Conservation (phyloP, 2,797 vertebrate species). For the Apogon talboti region DNA sequence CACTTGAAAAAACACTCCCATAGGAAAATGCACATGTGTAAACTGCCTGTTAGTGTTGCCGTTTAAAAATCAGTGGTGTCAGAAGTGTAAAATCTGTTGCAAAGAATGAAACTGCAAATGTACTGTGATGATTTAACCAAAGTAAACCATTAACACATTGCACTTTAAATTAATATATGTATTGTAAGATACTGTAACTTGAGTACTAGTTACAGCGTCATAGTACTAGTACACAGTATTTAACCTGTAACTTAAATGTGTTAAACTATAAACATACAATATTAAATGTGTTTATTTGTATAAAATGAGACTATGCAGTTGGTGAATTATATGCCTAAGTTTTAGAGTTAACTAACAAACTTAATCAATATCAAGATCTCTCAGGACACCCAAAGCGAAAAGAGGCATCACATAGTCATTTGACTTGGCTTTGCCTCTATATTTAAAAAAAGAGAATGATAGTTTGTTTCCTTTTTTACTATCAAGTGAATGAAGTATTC, state of each 20-base stretch:
- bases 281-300: neutral
- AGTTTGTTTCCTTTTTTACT: constrained; percentile 16
- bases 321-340: neutral
- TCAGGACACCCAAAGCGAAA: neutral
- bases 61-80: neutral
- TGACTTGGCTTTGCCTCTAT: constrained; percentile 3
- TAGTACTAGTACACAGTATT: no score
- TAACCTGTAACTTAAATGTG: neutral
- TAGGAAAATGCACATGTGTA: neutral
- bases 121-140: neutral
- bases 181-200: neutral
- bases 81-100: constrained; percentile 46
- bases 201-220: no score
- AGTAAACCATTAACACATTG: neutral
- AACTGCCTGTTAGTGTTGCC: constrained; percentile 54
- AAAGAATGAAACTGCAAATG: constrained; percentile 53
- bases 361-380: constrained; percentile 1
- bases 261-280: neutral
- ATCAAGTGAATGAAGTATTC: constrained; percentile 11
- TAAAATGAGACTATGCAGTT: neutral
- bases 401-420: neutral
- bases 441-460: constrained; percentile 45
- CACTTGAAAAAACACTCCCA: neutral
- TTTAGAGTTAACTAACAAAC: neutral
- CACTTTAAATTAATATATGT: neutral